These are phyloP conservation scores for Pandion haliaetus DNA, from an alignment of 2,113 vertebrate species.

Conservation along the genomic window DNA sequence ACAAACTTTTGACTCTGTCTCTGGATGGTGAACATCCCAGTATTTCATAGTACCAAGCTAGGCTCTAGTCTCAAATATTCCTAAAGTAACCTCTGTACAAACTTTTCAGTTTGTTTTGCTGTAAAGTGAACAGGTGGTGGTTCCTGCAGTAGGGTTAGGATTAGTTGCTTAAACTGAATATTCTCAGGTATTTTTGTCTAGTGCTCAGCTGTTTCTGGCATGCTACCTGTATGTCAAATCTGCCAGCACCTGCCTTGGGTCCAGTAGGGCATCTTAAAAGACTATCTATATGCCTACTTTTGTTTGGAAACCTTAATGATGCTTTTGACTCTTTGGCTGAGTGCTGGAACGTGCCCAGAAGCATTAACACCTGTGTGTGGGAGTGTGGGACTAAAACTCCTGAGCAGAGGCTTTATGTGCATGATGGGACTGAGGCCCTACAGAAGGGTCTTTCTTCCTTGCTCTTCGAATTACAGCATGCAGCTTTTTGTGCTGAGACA, in stretches of 20 bases:
- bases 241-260: neutral
- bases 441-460: neutral
- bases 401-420: neutral
- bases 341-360: neutral
- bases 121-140: neutral
- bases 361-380: neutral
- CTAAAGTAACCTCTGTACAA: neutral
- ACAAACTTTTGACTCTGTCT: neutral
- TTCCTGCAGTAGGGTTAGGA: neutral
- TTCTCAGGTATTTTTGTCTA: neutral
- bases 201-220: neutral
- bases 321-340: neutral
- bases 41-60: neutral
- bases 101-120: neutral
- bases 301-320: neutral
- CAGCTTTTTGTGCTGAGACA: neutral
- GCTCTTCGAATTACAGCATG: neutral
- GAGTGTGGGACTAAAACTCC: neutral
- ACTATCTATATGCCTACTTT: neutral
- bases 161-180: neutral
- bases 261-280: neutral
- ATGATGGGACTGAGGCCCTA: accelerated
- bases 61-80: neutral
- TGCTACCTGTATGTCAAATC: neutral
- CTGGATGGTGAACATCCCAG: neutral